Evolutionary conservation across 2,888 invertebrate species (phyloP).

Genomic region (Quadriops clusia): DNA sequence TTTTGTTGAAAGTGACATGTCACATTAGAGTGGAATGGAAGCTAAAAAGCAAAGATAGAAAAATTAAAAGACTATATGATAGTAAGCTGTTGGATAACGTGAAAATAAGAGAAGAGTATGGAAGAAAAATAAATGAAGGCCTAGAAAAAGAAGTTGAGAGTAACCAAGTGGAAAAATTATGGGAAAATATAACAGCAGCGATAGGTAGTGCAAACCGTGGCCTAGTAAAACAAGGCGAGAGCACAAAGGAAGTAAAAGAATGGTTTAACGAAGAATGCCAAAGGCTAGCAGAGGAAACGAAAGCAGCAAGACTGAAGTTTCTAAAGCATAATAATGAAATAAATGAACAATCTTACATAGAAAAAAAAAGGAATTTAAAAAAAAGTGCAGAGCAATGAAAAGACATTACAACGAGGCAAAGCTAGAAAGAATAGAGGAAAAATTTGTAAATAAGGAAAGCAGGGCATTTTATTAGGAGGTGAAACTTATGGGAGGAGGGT

Average conservation of each 20-base stretch:
- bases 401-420: neutral
- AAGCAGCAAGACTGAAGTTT: neutral
- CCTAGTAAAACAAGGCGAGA: neutral
- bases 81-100: neutral
- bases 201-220: neutral
- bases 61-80: slow-evolving; percentile 1
- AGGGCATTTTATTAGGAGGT: slow-evolving; percentile 1
- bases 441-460: neutral
- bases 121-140: neutral
- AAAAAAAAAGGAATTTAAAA: slow-evolving; percentile 1
- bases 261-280: neutral
- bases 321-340: neutral
- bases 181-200: neutral
- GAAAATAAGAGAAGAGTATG: neutral
- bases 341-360: neutral
- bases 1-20: slow-evolving; percentile 1
- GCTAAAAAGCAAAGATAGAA: neutral
- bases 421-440: neutral
- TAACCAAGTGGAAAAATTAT: neutral
- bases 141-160: too few relatives aligned
- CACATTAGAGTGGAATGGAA: neutral
- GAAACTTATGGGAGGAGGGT: too few relatives aligned
- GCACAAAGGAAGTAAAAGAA: slow-evolving; percentile 1
- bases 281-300: neutral
- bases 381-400: neutral